phyloP scores from a whole-genome alignment of 2,113 vertebrate genomes.

The Saccopteryx leptura region DNA sequence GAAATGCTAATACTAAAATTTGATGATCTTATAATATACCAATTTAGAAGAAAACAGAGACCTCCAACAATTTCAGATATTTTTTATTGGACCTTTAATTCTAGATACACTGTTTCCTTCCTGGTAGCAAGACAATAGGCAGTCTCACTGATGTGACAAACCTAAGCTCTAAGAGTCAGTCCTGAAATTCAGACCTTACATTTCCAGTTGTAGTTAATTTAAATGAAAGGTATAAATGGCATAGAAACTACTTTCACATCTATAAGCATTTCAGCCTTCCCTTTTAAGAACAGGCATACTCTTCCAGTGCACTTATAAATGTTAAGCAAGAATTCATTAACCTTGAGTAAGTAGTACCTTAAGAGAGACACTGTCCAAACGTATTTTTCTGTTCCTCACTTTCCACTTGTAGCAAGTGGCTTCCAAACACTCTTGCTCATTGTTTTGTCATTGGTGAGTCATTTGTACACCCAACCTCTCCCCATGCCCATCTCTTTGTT shows the following conservation, averaged over 20 bases:
- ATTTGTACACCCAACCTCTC: background rate
- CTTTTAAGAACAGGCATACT: background rate
- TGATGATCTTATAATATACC: background rate
- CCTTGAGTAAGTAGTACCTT: background rate
- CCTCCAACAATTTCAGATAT: background rate
- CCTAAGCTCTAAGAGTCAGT: background rate
- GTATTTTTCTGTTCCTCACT: background rate
- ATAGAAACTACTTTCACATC: background rate
- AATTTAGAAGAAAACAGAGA: conserved; percentile 43
- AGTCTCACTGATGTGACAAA: background rate
- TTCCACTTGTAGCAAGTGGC: background rate
- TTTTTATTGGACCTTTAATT: conserved; percentile 28
- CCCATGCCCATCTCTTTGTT: background rate
- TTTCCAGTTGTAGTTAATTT: conserved; percentile 48
- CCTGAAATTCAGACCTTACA: background rate
- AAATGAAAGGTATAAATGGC: background rate
- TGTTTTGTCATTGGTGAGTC: background rate
- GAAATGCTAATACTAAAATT: background rate
- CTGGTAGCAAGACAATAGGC: background rate
- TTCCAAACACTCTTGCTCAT: background rate
- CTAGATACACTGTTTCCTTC: background rate
- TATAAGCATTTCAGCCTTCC: background rate
- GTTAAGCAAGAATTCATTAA: conserved; percentile 6
- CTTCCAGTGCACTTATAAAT: background rate
- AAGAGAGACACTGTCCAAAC: background rate